Percentiles rank a stretch among this genome's conserved stretches.
These are phyloP conservation scores for Thera britannica DNA, from an alignment of 2,888 invertebrate species.

Conservation along the genomic window DNA sequence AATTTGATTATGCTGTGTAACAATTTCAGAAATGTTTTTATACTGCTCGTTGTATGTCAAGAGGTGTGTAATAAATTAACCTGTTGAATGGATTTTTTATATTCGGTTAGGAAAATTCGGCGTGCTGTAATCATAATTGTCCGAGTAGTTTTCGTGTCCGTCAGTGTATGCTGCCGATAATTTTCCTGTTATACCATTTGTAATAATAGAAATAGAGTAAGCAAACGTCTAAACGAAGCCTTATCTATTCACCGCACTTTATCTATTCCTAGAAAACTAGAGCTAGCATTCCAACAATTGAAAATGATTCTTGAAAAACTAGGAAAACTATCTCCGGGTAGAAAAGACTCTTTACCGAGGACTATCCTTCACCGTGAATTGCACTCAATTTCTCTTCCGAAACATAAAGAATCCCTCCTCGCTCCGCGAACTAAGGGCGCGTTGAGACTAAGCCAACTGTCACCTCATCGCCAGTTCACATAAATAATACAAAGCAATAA, in stretches of 20 bases:
- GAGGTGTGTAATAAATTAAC: background rate
- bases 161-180: slow-evolving; percentile 18
- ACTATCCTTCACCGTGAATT: slow-evolving; percentile 27
- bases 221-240: slow-evolving; percentile 11
- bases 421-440: slow-evolving; percentile 38
- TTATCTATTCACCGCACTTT: slow-evolving; percentile 10
- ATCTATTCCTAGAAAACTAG: slow-evolving; percentile 16
- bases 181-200: slow-evolving; percentile 15
- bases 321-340: slow-evolving; percentile 24
- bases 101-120: background rate
- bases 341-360: slow-evolving; percentile 20
- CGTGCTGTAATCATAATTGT: background rate
- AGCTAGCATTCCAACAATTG: slow-evolving; percentile 23
- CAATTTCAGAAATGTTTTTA: slow-evolving; percentile 1
- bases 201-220: slow-evolving; percentile 17
- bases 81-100: background rate
- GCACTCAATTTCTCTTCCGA: slow-evolving; percentile 38
- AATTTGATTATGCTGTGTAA: background rate
- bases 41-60: background rate
- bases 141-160: slow-evolving; percentile 3
- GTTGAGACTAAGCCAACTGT: slow-evolving; percentile 60
- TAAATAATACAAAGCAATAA: slow-evolving; percentile 81
- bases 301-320: slow-evolving; percentile 22
- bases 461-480: slow-evolving; percentile 65
- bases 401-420: slow-evolving; percentile 40